Percentiles rank a stretch among this genome's conserved stretches.
Evolutionary conservation across 2,888 invertebrate species (phyloP).

Genomic region (Ophonus ardosiacus): DNA sequence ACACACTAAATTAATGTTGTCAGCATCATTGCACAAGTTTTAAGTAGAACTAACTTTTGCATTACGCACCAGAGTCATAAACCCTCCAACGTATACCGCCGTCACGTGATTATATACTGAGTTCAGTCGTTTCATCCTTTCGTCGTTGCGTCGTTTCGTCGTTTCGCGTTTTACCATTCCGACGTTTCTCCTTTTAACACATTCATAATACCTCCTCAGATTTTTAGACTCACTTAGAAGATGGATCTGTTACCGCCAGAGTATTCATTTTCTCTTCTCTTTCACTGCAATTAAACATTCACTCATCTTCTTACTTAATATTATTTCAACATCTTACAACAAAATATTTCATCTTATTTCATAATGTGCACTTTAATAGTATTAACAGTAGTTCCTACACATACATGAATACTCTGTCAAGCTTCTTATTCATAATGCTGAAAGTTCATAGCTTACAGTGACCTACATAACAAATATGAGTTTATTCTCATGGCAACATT

Average conservation of each 20-base stretch:
- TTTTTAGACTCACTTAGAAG: neutral
- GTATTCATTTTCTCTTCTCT: neutral
- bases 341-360: neutral
- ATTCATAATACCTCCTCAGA: neutral
- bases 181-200: neutral
- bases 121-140: constrained; percentile 18
- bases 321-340: neutral
- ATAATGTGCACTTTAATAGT: neutral
- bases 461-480: neutral
- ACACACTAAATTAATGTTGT: constrained; percentile 59
- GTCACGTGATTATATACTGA: constrained; percentile 33
- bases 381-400: neutral
- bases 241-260: neutral
- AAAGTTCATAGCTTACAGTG: neutral
- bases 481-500: too few species aligned
- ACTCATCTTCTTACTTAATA: neutral
- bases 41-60: constrained; percentile 63
- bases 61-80: constrained; percentile 62
- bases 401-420: neutral
- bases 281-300: neutral
- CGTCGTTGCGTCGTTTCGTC: neutral
- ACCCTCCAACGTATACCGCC: constrained; percentile 36
- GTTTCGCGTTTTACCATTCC: neutral
- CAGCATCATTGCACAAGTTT: constrained; percentile 63
- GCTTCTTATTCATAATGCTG: neutral